Percentiles rank a stretch among this genome's conserved stretches.
phyloP scores from a whole-genome alignment of 2,797 vertebrate species.

The Pangasius sanitwongsei region DNA sequence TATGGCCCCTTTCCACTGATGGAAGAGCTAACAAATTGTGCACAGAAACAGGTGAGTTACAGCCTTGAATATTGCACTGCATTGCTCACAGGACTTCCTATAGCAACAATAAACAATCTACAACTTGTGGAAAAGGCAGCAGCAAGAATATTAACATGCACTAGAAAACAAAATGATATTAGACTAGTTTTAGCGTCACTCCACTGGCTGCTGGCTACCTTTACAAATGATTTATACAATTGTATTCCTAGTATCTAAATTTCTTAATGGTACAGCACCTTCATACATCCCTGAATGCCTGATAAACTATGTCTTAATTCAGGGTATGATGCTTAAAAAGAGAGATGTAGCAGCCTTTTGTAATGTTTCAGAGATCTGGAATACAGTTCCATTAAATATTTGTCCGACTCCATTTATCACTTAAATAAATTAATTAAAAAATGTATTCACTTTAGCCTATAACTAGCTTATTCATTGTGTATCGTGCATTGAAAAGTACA shows the following conservation, averaged over 20 bases:
- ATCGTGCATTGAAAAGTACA: background rate
- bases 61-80: background rate
- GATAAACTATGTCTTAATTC: background rate
- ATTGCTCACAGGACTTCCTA: background rate
- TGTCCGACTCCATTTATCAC: background rate
- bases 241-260: background rate
- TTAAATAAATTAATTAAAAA: background rate
- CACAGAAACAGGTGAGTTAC: background rate
- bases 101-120: background rate
- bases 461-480: background rate
- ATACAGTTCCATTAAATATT: background rate
- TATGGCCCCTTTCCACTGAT: background rate
- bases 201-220: background rate
- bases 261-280: background rate
- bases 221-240: background rate
- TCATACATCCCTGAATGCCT: background rate
- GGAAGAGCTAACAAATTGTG: background rate
- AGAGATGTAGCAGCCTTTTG: background rate
- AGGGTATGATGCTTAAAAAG: background rate
- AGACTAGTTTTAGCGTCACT: background rate
- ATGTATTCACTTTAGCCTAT: background rate
- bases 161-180: background rate
- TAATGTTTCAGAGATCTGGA: background rate
- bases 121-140: background rate
- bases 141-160: slow-evolving; percentile 1